A percentile compares a stretch with the other conserved stretches of the same genome.
These are phyloP conservation scores for Acholoe squamosa DNA, from an alignment of 2,888 invertebrate genomes.

Conservation along the genomic window DNA sequence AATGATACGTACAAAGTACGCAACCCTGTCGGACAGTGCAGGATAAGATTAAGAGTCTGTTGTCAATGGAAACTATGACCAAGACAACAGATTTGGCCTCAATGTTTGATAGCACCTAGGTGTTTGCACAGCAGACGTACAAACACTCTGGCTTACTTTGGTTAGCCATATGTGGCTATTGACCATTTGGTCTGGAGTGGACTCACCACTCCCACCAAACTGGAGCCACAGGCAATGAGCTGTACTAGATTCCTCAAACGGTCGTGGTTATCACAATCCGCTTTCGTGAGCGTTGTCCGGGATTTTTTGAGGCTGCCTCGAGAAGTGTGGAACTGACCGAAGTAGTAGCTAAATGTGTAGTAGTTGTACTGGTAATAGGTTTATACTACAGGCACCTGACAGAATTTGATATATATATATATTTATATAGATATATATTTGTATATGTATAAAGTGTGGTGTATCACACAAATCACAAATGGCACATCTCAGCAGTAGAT, in stretches of 20 bases:
- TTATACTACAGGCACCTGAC: conserved; percentile 60
- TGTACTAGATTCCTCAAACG: conserved; percentile 62
- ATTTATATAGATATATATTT: conserved; percentile 56
- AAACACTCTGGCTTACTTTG: conserved; percentile 56
- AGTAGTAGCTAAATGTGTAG: conserved; percentile 62
- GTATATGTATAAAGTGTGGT: conserved; percentile 61
- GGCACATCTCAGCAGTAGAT: conserved; percentile 62
- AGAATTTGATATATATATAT: conserved; percentile 61
- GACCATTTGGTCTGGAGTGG: conserved; percentile 6
- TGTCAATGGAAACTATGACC: conserved; percentile 45
- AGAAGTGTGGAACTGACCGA: conserved; percentile 61
- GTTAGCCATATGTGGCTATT: conserved; percentile 31
- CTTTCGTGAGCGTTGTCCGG: conserved; percentile 59
- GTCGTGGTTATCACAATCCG: conserved; percentile 61
- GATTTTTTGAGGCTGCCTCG: conserved; percentile 59
- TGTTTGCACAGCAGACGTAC: conserved; percentile 47
- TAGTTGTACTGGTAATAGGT: conserved; percentile 60
- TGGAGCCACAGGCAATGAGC: conserved; percentile 54
- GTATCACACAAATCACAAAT: conserved; percentile 62
- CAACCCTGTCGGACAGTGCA: conserved; percentile 58
- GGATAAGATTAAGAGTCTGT: conserved; percentile 52
- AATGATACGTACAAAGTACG: conserved; percentile 48
- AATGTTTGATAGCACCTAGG: conserved; percentile 58
- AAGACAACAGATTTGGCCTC: conserved; percentile 62
- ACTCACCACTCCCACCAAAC: conserved; percentile 35